Base-by-base conservation (phyloP, 2,113 vertebrate species). In the Hystrix brachyura region DNA sequence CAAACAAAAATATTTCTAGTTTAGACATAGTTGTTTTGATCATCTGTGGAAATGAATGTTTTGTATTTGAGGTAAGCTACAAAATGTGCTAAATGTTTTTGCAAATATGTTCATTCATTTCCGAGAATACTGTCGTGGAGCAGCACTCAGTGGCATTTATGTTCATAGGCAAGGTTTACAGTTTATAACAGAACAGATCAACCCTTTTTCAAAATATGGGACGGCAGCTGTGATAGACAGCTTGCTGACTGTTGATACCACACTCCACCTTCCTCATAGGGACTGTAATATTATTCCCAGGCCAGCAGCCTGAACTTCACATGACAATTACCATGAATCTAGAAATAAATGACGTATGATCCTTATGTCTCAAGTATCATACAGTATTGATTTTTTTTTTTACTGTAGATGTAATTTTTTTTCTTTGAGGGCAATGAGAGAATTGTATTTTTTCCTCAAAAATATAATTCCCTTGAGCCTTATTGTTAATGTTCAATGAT, bases 1-100 rank as follows among this genome's bases (percentile, higher is more conserved):
- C 64, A 97, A 94, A 97, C 85, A 97, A 86, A 95, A 98, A 92
- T 88, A 94, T 92, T 96, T 97, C 85, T 79, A 80, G 38, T 92
- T 87, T 87, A 74, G 74, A 92, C 80, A 51, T 69, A 17, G 84
- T 96, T 92, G 93, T 97, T 97, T 94, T 95, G 94, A 95, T 97
- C 80, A 64, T 94, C 76, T 59, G 18, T 72, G 82, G 94, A 94
- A 95, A 94, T 81, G 83, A 96, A 85, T 80, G 72, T 80, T 94
- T 96, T 94, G 76, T 57, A 25, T 94, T 51, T 92, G 92, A 95
- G 71, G 81, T 95, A 79, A 86, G 87, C 96, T 93, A 55, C 59
- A 90, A 91, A 94, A 72, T 74, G n/a, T 85, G 67, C 89, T 87
- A 88, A 95, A 62, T 88, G 83, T 43, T 93, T 69, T 96, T 84